Percentiles rank a stretch among this genome's conserved stretches.
Conservation (phyloP, 2,888 invertebrate genomes). For the Drosophila mulleri region DNA sequence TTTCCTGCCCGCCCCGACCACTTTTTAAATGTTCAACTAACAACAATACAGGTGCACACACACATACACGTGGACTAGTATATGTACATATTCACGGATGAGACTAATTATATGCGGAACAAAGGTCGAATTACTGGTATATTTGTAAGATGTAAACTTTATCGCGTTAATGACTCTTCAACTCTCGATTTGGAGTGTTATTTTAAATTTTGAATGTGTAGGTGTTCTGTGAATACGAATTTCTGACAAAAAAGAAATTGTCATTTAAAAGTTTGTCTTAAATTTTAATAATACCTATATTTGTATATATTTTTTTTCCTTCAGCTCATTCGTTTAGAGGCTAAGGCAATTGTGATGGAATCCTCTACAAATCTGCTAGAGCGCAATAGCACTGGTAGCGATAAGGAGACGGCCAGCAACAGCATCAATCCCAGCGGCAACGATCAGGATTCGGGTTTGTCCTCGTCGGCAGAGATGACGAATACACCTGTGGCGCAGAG, state of each 20-base stretch:
- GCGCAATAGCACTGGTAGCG: slow-evolving; percentile 34
- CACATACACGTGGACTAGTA: background rate
- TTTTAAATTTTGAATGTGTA: slow-evolving; percentile 1
- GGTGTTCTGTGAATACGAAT: background rate
- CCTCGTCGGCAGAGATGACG: slow-evolving; percentile 36
- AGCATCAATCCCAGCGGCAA: slow-evolving; percentile 9
- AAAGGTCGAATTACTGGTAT: slow-evolving; percentile 29
- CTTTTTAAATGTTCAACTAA: slow-evolving; percentile 7
- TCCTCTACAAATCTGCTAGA: slow-evolving; percentile 29
- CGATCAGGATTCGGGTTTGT: slow-evolving; percentile 42
- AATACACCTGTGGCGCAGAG: slow-evolving; percentile 29
- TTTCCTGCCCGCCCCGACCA: background rate
- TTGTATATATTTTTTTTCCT: background rate
- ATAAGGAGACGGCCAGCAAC: slow-evolving; percentile 10
- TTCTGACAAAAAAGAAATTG: slow-evolving; percentile 4
- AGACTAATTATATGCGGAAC: slow-evolving; percentile 17
- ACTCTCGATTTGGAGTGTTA: slow-evolving; percentile 14
- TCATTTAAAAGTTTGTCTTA: slow-evolving; percentile 13
- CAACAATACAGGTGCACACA: slow-evolving; percentile 3
- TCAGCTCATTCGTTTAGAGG: slow-evolving; percentile 29
- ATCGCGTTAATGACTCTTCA: slow-evolving; percentile 22
- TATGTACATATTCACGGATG: background rate
- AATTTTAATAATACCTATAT: background rate
- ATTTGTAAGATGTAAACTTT: background rate
- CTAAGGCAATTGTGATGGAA: slow-evolving; percentile 35